Conservation (phyloP, 2,113 vertebrate species). For the Corydoras sp. region DNA sequence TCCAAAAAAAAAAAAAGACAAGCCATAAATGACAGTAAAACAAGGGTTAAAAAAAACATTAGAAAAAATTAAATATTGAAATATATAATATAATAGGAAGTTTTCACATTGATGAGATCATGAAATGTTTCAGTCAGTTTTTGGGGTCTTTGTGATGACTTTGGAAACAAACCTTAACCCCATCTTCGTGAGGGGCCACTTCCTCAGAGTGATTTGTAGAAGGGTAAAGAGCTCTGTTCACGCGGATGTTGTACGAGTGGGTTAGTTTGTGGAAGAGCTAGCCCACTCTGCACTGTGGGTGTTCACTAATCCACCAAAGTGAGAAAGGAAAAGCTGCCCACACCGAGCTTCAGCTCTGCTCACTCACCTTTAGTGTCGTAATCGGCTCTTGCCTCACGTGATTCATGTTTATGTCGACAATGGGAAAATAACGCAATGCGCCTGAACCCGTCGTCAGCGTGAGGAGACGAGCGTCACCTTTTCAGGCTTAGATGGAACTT, state of each 20-base stretch:
- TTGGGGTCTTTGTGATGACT: not conserved
- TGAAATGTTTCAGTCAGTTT: not conserved
- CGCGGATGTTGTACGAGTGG: constrained; percentile 16
- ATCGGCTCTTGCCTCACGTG: constrained; percentile 31
- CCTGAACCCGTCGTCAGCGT: not conserved
- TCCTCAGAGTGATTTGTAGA: constrained; percentile 18
- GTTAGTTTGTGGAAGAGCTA: constrained; percentile 18
- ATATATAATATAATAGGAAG: too few species aligned
- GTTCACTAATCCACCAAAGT: constrained; percentile 11
- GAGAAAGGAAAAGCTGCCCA: constrained; percentile 16
- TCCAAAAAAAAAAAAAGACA: too few species aligned
- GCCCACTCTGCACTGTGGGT: constrained; percentile 22
- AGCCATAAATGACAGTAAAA: too few species aligned
- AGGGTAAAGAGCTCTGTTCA: constrained; percentile 17
- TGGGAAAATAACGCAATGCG: constrained; percentile 40
- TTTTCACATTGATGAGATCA: not conserved
- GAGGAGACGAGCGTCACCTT: not conserved
- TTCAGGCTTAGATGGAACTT: not conserved
- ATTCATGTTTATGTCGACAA: constrained; percentile 11
- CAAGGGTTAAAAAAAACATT: too few species aligned
- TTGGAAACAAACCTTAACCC: not conserved
- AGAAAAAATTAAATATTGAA: too few species aligned
- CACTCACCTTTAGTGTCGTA: constrained; percentile 18
- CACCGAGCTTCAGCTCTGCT: constrained; percentile 5
- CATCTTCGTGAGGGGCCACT: not conserved